These are phyloP conservation scores for Lutjanus argentimaculatus DNA, from an alignment of 2,797 vertebrate species.

Conservation along the genomic window DNA sequence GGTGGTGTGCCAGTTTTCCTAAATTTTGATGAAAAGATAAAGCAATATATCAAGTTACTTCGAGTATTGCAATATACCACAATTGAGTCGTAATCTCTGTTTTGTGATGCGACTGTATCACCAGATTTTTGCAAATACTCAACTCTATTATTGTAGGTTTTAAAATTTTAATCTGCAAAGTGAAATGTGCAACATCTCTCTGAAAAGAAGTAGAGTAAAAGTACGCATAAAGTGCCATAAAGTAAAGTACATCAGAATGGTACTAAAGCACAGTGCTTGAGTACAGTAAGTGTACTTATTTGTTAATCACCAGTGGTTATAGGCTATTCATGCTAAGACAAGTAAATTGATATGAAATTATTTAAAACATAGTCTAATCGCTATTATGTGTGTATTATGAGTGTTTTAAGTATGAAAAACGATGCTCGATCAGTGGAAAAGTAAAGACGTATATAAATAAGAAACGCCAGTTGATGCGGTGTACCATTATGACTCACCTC, in stretches of 20 bases:
- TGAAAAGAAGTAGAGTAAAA: not conserved
- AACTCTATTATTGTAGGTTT: not conserved
- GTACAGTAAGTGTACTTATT: too few relatives aligned
- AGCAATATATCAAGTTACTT: too few relatives aligned
- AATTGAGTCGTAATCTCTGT: too few relatives aligned
- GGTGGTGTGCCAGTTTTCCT: too few relatives aligned
- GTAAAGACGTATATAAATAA: not conserved
- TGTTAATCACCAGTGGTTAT: not conserved
- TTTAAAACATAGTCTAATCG: not conserved
- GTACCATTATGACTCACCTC: constrained; percentile 8
- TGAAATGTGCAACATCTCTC: not conserved
- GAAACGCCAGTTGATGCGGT: not conserved
- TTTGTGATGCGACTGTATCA: too few relatives aligned
- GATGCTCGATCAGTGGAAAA: not conserved
- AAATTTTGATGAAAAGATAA: too few relatives aligned
- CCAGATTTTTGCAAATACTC: too few relatives aligned
- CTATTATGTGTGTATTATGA: too few relatives aligned
- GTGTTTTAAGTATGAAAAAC: not conserved
- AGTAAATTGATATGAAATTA: not conserved
- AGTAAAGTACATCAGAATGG: not conserved
- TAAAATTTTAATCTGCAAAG: not conserved
- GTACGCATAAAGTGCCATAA: too few relatives aligned
- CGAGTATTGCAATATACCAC: too few relatives aligned
- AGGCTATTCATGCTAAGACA: not conserved
- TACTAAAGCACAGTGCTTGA: not conserved